phyloP scores from a whole-genome alignment of 1,140 invertebrate genomes.

The Portunus trituberculatus region DNA sequence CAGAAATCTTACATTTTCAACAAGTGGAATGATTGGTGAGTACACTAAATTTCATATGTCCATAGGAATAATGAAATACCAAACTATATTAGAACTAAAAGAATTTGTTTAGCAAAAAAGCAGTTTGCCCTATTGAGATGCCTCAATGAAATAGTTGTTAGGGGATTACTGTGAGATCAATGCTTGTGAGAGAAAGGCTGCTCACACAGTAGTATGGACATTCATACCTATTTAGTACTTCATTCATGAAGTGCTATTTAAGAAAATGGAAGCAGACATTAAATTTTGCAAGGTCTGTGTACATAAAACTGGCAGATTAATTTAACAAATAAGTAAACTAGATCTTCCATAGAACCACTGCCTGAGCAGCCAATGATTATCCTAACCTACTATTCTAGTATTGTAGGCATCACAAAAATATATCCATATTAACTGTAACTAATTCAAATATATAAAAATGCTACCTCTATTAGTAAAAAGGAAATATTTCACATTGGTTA shows the following conservation, averaged over 20 bases:
- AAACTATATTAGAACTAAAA: background rate
- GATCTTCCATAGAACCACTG: background rate
- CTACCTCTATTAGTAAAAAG: background rate
- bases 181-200: background rate
- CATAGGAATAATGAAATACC: background rate
- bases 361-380: background rate
- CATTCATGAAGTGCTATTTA: too few relatives aligned
- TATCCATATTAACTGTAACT: background rate
- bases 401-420: background rate
- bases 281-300: too few relatives aligned
- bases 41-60: background rate
- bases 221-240: too few relatives aligned
- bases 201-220: background rate
- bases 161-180: conserved; percentile 51
- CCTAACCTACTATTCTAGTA: background rate
- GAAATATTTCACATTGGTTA: conserved; percentile 2
- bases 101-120: background rate
- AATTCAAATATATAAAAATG: background rate
- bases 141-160: background rate
- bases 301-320: too few relatives aligned
- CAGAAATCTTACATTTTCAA: background rate
- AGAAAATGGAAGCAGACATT: too few relatives aligned
- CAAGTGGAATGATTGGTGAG: background rate
- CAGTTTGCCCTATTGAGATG: background rate
- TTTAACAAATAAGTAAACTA: too few relatives aligned